Base-by-base conservation (phyloP, 2,888 invertebrate species). In the Neoscelio sp. region DNA sequence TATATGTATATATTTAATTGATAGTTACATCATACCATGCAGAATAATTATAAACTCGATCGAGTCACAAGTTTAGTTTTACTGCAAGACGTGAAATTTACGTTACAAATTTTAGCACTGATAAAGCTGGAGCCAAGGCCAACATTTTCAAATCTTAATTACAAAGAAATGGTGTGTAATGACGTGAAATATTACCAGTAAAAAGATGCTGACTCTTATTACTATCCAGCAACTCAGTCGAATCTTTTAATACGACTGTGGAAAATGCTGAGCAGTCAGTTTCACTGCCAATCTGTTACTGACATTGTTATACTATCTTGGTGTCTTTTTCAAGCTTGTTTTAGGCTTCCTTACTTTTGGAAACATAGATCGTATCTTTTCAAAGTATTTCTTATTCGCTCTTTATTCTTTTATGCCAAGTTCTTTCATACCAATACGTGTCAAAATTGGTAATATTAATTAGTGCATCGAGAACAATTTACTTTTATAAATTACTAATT, bases 141-240 rank as follows among this genome's bases (percentile, higher is more conserved):
- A 20, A 23, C 44, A 48, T 48, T 83, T 86, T 83, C 80, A 84
- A 86, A 87, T 87, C 85, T 86, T 88, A 87, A 89, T 89, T 88
- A 87, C 85, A 82, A 79, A 82, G 85, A 85, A 88, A 87, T 86
- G 86, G 85, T 80, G 86, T 85, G 86, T 87, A 88, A 88, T 84
- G 87, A 82, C 83, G 85, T 89, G 83, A 89, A 87, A 87, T 89
- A 88, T 89, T 87, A 81, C 76, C 82, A 65, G 77, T 82, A 86
- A 86, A 88, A 89, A 88, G 85, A 86, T 87, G 89, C 89, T 89
- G 89, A 89, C 88, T 89, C 86, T 85, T 86, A 87, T 87, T 85
- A 86, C 84, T 82, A 77, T 75, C 80, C 81, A 70, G 68, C 76
- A 52, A 54, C 44, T 54, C 67, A 76, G 62, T 80, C 82, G 80